These are phyloP conservation scores for Aleiodes testaceus DNA, from an alignment of 2,888 invertebrate species.

Conservation along the genomic window DNA sequence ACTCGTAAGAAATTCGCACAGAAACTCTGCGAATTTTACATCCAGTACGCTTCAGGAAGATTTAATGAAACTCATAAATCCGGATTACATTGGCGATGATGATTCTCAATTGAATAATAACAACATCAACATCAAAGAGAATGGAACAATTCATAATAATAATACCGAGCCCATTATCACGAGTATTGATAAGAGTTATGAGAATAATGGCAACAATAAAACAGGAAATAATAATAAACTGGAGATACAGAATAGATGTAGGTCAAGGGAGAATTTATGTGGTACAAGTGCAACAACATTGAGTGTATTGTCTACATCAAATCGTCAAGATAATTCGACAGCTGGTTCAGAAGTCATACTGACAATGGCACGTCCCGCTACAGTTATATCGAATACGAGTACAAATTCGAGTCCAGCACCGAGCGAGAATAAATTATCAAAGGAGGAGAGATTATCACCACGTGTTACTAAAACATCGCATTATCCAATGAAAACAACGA, in stretches of 20 bases:
- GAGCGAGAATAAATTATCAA: constrained; percentile 76
- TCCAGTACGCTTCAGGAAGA: constrained; percentile 86
- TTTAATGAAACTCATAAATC: constrained; percentile 88
- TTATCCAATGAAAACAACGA: constrained; percentile 62
- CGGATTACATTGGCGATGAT: constrained; percentile 76
- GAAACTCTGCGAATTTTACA: constrained; percentile 78
- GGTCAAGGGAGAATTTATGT: constrained; percentile 72
- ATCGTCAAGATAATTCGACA: constrained; percentile 68
- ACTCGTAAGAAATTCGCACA: constrained; percentile 76
- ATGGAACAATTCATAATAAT: constrained; percentile 24
- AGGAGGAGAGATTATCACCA: constrained; percentile 75
- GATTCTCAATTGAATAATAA: constrained; percentile 46
- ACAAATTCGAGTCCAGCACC: constrained; percentile 76
- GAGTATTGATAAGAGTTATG: constrained; percentile 37
- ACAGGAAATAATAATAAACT: constrained; percentile 67
- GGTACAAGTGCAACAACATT: constrained; percentile 67
- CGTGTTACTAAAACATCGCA: constrained; percentile 70
- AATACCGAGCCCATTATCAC: constrained; percentile 30
- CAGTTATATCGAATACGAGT: constrained; percentile 79
- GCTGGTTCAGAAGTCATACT: constrained; percentile 76
- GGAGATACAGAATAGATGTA: constrained; percentile 69
- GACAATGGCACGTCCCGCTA: constrained; percentile 80
- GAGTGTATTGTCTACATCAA: constrained; percentile 64
- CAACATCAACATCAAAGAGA: constrained; percentile 23
- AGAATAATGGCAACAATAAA: constrained; percentile 57